Evolutionary conservation across 53 echinoderm and acorn worm genomes (phyloP).

Genomic region (Zoroaster sp.): DNA sequence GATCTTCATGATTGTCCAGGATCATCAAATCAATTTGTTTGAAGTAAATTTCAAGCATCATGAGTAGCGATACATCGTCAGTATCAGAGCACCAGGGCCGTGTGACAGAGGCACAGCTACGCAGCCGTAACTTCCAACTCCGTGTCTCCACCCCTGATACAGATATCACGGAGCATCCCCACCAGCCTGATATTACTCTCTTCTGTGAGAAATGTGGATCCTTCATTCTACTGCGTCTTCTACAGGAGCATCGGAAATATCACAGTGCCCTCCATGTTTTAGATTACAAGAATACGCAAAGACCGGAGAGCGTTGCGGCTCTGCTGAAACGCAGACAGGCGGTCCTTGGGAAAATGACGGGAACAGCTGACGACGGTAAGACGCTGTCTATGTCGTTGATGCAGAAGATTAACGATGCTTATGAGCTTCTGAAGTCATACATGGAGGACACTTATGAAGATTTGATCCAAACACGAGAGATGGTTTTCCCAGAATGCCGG

Average conservation of each 20-base stretch:
- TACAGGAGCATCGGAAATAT: slow-evolving; percentile 80
- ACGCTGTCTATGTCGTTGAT: slow-evolving; percentile 46
- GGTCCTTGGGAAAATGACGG: slow-evolving; percentile 55
- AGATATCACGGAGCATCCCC: slow-evolving; percentile 57
- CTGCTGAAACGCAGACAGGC: slow-evolving; percentile 72
- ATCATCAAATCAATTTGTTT: background rate
- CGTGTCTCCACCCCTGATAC: slow-evolving; percentile 84
- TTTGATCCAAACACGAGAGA: slow-evolving; percentile 65
- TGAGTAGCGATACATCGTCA: slow-evolving; percentile 91
- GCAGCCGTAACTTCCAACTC: slow-evolving; percentile 54
- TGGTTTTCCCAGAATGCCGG: slow-evolving; percentile 58
- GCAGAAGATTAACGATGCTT: slow-evolving; percentile 90
- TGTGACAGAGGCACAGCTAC: slow-evolving; percentile 60
- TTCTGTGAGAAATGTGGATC: slow-evolving; percentile 79
- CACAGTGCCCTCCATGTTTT: slow-evolving; percentile 73
- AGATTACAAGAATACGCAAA: slow-evolving; percentile 59
- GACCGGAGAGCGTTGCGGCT: slow-evolving; percentile 63
- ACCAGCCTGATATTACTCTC: slow-evolving; percentile 85
- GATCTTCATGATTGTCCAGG: too few species aligned
- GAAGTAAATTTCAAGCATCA: background rate
- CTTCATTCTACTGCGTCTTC: slow-evolving; percentile 65
- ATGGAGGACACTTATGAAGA: slow-evolving; percentile 87
- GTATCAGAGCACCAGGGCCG: slow-evolving; percentile 71
- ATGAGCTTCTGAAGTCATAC: slow-evolving; percentile 79
- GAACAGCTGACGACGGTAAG: slow-evolving; percentile 32